Conservation (phyloP, 2,113 vertebrate genomes). For the Psilopogon haemacephalus region DNA sequence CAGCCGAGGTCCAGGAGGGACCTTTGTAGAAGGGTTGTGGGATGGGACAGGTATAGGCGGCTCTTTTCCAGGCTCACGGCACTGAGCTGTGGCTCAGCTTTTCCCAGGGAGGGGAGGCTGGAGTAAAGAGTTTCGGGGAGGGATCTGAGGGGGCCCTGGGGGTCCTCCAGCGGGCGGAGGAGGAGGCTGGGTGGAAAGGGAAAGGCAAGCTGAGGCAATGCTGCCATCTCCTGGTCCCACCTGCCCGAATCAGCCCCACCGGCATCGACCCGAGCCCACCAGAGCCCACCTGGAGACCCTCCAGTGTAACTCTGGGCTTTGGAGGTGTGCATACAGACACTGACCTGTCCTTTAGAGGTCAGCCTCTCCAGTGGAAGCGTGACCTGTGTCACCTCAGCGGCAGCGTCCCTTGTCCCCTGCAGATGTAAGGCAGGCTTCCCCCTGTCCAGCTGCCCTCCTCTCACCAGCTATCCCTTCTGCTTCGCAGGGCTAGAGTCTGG, state of each 20-base stretch:
- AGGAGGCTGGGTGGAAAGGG: not conserved
- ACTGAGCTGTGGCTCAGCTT: not conserved
- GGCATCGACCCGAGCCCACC: not conserved
- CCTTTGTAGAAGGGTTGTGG: not conserved
- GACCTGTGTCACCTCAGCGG: not conserved
- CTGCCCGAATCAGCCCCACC: not conserved
- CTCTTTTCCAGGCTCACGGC: not conserved
- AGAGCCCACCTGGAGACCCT: not conserved
- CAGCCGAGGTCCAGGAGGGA: not conserved
- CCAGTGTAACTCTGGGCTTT: not conserved
- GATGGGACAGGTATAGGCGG: not conserved
- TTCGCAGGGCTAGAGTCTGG: slow-evolving; percentile 85
- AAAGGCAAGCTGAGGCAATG: slow-evolving; percentile 1
- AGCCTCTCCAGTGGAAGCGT: accelerated
- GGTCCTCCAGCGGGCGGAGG: not conserved
- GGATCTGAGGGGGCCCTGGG: not conserved
- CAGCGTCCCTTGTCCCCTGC: not conserved
- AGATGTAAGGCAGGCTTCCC: not conserved
- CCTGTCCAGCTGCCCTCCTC: not conserved
- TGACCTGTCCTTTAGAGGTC: not conserved
- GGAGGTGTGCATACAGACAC: not conserved
- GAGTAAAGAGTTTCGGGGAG: not conserved
- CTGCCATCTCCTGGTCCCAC: slow-evolving; percentile 73
- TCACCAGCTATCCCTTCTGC: slow-evolving; percentile 18
- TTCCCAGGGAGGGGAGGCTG: not conserved